Evolutionary conservation across 2,888 invertebrate species (phyloP), one percentile per base, ranked within the genome.

Genomic region (Pollenia angustigena): DNA sequence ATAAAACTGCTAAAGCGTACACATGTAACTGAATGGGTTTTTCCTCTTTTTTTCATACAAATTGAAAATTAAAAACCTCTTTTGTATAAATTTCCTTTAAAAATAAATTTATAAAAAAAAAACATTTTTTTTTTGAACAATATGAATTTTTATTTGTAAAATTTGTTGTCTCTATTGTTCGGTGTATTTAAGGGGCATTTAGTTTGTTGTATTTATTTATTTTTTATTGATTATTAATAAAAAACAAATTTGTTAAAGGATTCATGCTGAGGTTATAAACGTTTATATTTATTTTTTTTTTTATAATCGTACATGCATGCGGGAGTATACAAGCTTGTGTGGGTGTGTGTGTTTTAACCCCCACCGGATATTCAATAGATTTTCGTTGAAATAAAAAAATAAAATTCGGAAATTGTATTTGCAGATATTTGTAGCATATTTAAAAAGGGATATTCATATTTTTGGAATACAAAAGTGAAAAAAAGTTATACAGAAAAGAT

Each of bases 201-300:
- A 62, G 40, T 50, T 69, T 52, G 50, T 68, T 75, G 71, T 64
- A 44, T 76, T 80, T 62, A 54, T 81, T 66, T 74, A 44, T 71
- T 78, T 68, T 75, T 86, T 83, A 83, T 83, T 81, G 81, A 81
- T 68, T 87, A 78, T 64, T 81, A 87, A 87, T 83, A 83, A 81
- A 87, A 84, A 76, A 76, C 52, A 44, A 81, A 81, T 84, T 87
- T 84, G 66, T 68, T 50, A 72, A 78, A 66, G 83, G 72, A 71
- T 66, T 62, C 72, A 84, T 81, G 76, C 66, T 81, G 76, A 56
- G 72, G 62, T 66, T 74, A 81, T 78, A 84, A 72, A 81, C 14
- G 48, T 32, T 32, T 32, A 6, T 32, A 23, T 23, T 23, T 58
- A n/a, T n/a, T 83, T 71, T 80, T 66, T 42, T 75, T 48, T 14